phyloP scores from a whole-genome alignment of 2,797 vertebrate species.

The Falco novaeseelandiae region DNA sequence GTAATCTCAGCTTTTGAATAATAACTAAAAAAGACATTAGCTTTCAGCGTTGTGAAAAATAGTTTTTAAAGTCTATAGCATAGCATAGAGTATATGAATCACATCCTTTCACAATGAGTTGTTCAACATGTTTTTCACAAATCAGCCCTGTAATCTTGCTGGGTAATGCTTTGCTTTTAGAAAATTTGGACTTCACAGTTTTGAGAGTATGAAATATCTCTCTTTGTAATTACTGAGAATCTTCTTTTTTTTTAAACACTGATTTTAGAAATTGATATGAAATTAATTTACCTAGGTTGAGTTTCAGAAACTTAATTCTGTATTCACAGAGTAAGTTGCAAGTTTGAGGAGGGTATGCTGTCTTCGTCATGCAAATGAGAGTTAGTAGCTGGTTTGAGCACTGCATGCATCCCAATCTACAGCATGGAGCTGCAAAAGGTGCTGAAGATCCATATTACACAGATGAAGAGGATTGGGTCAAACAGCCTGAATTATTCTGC shows the following conservation, averaged over 20 bases:
- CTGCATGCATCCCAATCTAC: background rate
- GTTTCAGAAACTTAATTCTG: conserved; percentile 19
- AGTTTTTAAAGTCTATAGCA: background rate
- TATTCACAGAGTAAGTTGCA: conserved; percentile 4
- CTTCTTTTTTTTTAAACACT: background rate
- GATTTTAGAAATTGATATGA: background rate
- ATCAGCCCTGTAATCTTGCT: background rate
- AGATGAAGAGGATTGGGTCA: background rate
- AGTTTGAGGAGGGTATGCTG: background rate
- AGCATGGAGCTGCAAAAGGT: background rate
- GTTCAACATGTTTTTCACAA: background rate
- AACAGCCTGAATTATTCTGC: background rate
- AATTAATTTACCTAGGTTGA: background rate
- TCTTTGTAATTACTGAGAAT: background rate
- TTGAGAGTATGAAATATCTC: background rate
- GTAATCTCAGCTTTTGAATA: background rate
- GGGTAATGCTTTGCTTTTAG: conserved; percentile 13
- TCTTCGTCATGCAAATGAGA: conserved; percentile 2
- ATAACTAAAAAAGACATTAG: background rate
- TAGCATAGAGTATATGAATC: background rate
- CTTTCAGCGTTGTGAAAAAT: background rate
- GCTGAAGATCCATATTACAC: background rate
- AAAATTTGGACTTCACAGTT: conserved; percentile 4
- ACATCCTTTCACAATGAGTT: background rate
- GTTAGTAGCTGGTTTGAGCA: background rate